phyloP scores from a whole-genome alignment of 2,797 vertebrate genomes.

The Rhinichthys osculus region DNA sequence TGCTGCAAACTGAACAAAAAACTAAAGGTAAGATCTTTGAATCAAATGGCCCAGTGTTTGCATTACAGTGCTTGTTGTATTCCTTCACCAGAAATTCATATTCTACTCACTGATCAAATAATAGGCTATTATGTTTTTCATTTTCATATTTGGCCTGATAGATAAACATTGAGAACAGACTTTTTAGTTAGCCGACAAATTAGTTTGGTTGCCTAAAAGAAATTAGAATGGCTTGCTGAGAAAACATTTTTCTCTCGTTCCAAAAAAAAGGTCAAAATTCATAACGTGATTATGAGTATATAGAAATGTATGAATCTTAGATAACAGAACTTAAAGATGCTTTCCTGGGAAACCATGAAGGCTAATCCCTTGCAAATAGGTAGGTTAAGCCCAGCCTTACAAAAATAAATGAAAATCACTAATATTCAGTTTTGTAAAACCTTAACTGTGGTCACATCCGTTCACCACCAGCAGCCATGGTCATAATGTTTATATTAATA shows the following conservation, averaged over 20 bases:
- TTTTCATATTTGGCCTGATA: neutral
- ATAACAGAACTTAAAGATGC: neutral
- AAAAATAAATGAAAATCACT: neutral
- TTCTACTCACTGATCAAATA: neutral
- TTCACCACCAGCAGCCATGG: neutral
- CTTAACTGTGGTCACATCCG: neutral
- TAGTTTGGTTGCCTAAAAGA: neutral
- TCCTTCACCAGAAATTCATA: neutral
- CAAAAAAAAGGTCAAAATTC: neutral
- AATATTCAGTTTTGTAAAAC: neutral
- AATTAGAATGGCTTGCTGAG: neutral
- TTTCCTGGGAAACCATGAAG: neutral
- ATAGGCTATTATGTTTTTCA: neutral
- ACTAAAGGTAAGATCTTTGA: conserved; percentile 82
- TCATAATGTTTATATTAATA: neutral
- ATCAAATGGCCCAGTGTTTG: neutral
- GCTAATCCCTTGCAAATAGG: neutral
- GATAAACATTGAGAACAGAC: neutral
- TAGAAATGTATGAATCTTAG: neutral
- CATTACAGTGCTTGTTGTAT: neutral
- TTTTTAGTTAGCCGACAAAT: neutral
- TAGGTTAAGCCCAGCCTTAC: neutral
- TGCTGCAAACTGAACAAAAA: conserved; percentile 95
- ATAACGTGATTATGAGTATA: neutral
- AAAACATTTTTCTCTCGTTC: neutral